phyloP scores from a whole-genome alignment of 2,797 vertebrate genomes.

The Hirundo rustica region DNA sequence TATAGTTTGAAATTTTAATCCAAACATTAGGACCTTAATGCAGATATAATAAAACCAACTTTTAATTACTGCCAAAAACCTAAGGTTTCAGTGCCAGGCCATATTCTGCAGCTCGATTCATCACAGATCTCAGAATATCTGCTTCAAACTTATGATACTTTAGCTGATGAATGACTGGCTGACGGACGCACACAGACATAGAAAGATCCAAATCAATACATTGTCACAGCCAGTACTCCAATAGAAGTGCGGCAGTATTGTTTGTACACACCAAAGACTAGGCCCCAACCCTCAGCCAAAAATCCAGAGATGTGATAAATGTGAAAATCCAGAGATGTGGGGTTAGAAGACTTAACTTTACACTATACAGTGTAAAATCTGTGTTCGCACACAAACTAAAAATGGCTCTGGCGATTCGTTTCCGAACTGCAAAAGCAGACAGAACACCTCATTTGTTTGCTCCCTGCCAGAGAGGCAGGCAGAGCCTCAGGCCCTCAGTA shows the following conservation, averaged over 20 bases:
- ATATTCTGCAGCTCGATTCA: not conserved
- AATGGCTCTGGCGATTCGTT: not conserved
- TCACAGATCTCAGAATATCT: not conserved
- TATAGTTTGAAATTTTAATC: not conserved
- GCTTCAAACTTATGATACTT: not conserved
- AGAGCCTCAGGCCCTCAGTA: not conserved
- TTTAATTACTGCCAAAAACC: not conserved
- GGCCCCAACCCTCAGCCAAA: not conserved
- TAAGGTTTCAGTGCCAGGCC: not conserved
- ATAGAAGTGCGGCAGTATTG: not conserved
- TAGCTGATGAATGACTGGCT: not conserved
- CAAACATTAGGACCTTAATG: not conserved
- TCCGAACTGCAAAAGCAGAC: slow-evolving; percentile 2
- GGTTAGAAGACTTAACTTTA: not conserved
- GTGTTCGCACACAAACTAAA: not conserved
- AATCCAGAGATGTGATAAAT: not conserved
- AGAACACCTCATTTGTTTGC: not conserved
- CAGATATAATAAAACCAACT: not conserved
- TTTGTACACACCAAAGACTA: not conserved
- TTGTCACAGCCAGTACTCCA: not conserved
- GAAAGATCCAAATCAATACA: not conserved
- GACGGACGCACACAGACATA: not conserved
- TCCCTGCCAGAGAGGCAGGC: not conserved
- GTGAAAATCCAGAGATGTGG: not conserved
- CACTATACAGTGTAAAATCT: not conserved